Evolutionary conservation across 2,797 vertebrate species (phyloP).

Genomic region (Myotis findleyi): DNA sequence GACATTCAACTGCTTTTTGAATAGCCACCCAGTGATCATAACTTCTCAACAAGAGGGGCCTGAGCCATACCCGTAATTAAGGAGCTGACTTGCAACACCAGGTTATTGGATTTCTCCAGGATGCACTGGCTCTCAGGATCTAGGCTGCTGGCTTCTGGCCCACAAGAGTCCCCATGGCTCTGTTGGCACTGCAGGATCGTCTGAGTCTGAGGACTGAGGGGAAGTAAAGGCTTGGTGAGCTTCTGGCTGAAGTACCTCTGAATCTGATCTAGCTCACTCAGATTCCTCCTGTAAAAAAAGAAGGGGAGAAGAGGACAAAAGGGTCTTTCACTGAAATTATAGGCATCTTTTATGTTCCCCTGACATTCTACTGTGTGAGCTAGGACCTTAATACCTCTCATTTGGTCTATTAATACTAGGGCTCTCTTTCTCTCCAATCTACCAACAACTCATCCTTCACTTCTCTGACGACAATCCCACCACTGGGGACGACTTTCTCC

Average conservation of each 20-base stretch:
- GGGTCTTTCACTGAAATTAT: not conserved
- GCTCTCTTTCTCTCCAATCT: not conserved
- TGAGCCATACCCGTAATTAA: conserved; percentile 90
- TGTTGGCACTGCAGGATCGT: conserved; percentile 45
- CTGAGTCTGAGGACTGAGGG: conserved; percentile 68
- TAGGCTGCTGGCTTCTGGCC: not conserved
- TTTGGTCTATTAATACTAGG: not conserved
- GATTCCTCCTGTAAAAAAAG: conserved; percentile 91
- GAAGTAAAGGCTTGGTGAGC: conserved; percentile 87
- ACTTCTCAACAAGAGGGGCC: not conserved
- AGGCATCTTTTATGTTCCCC: not conserved
- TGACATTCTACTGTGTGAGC: not conserved
- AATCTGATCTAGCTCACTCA: conserved; percentile 96
- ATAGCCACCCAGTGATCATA: not conserved
- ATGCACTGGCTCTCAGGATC: conserved; percentile 84
- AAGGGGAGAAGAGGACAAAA: not conserved
- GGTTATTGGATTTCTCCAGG: conserved; percentile 90
- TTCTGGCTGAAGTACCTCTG: conserved; percentile 95
- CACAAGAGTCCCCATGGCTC: conserved; percentile 28
- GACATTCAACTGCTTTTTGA: conserved; percentile 41
- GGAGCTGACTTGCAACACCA: conserved; percentile 92
- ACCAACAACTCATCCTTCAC: not conserved
- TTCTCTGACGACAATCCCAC: not conserved
- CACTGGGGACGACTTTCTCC: not conserved
- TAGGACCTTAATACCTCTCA: not conserved